Percentiles rank a stretch among this genome's conserved stretches.
Conservation (phyloP, 2,888 invertebrate species). For the Marronus borbonicus region DNA sequence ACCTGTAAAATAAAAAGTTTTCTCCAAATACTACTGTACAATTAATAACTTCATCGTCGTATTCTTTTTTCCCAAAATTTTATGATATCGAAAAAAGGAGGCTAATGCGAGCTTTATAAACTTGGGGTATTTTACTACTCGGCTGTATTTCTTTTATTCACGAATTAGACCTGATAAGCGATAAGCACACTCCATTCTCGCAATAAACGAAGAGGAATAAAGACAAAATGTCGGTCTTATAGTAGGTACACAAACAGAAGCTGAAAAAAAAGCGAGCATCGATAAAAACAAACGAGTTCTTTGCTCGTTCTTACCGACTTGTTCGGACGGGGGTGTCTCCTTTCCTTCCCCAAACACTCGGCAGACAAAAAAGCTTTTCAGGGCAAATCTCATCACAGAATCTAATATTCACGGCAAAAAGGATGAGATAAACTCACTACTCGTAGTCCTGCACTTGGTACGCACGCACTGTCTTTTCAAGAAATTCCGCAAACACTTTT, state of each 20-base stretch:
- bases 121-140: background rate
- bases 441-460: background rate
- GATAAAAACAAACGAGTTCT: slow-evolving; percentile 45
- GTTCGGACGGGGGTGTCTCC: slow-evolving; percentile 32
- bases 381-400: slow-evolving; percentile 57
- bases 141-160: slow-evolving; percentile 5
- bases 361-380: slow-evolving; percentile 43
- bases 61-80: background rate
- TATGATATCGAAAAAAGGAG: background rate
- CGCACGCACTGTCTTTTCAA: slow-evolving; percentile 23
- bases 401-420: slow-evolving; percentile 40
- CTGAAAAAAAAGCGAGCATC: slow-evolving; percentile 27
- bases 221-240: background rate
- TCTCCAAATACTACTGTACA: background rate
- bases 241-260: background rate
- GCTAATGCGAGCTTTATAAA: background rate
- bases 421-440: no score
- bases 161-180: slow-evolving; percentile 32
- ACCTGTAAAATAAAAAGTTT: background rate
- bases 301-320: slow-evolving; percentile 40
- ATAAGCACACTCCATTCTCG: slow-evolving; percentile 8
- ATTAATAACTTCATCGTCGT: background rate
- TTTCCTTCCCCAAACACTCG: slow-evolving; percentile 33
- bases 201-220: background rate
- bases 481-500: slow-evolving; percentile 51